Evolutionary conservation across 2,888 invertebrate species (phyloP).

Genomic region (Drosophila rellima): DNA sequence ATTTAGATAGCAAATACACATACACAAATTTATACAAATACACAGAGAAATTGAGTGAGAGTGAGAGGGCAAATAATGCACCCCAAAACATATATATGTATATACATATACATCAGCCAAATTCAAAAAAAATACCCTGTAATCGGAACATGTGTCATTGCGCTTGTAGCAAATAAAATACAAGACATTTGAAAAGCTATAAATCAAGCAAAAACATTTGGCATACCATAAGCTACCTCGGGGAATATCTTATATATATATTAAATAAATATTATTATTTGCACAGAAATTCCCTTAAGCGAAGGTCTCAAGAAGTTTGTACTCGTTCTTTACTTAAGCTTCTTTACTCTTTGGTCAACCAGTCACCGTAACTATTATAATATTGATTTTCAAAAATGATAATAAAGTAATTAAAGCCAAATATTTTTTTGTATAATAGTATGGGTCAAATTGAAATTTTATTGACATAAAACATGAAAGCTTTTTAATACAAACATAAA

Average conservation of each 20-base stretch:
- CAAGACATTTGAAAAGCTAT: constrained; percentile 28
- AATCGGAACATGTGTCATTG: constrained; percentile 34
- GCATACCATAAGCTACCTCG: constrained; percentile 9
- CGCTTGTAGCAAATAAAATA: constrained; percentile 16
- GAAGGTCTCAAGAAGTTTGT: constrained; percentile 13
- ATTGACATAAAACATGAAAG: too few relatives aligned
- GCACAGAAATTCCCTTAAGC: neutral
- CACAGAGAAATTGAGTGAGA: neutral
- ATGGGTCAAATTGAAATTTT: too few relatives aligned
- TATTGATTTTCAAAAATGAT: too few relatives aligned
- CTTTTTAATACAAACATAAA: too few relatives aligned
- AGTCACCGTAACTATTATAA: too few relatives aligned
- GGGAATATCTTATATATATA: constrained; percentile 9
- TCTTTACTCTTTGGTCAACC: too few relatives aligned
- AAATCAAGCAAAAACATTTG: constrained; percentile 46
- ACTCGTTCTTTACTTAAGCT: too few relatives aligned
- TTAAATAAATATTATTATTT: constrained; percentile 2
- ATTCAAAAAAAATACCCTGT: constrained; percentile 50
- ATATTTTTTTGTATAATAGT: too few relatives aligned
- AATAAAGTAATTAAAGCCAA: too few relatives aligned
- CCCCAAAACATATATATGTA: neutral
- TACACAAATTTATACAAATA: constrained; percentile 23
- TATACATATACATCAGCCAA: constrained; percentile 28
- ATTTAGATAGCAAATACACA: constrained; percentile 70
- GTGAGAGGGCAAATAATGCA: constrained; percentile 1